Evolutionary conservation across 2,113 vertebrate species (phyloP), one percentile per base, ranked within the genome.

Genomic region (Ibidorhyncha struthersii): DNA sequence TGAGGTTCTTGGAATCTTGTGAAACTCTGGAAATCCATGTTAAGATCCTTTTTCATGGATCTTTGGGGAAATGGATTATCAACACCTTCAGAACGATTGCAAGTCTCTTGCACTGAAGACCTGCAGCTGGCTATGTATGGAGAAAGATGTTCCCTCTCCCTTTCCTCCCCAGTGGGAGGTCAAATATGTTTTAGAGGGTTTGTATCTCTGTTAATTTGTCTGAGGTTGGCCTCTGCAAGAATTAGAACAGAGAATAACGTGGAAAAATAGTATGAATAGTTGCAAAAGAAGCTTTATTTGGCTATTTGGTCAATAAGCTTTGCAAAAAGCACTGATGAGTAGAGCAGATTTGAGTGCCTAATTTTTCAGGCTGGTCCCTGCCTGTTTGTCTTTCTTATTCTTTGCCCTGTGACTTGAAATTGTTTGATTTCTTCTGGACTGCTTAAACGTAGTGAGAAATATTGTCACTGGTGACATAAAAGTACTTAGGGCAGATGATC

Each of bases 61-160:
- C 32, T 74, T 79, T 38, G 47, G 18, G 10, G 34, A 87, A n/a
- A 40, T 18, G 7, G 12, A 20, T 59, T 47, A 12, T 82, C 63
- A 61, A 11, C 17, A 38, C 43, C 25, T 58, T 74, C 13, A 5
- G 49, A 34, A 15, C 26, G 38, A 34, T 61, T 38, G 14, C 32
- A 30, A 9, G 14, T 72, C 13, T 78, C 50, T 82, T 41, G 29
- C 22, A 26, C 13, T 50, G 32, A 7, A 0, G 32, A 58, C 0
- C 1, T 71, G 78, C 69, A 61, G 15, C 5, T 66, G 15, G 6
- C 43, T 65, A 2, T 36, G 6, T 58, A 13, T 4, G 30, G 34
- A 52, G 5, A 12, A 62, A 49, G 23, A 59, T 0, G 0, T 49
- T 76, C 12, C 38, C 7, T 74, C 18, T 73, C 12, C 34, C 25